phyloP scores from a whole-genome alignment of 2,797 vertebrate species.

The Saxicola maurus region DNA sequence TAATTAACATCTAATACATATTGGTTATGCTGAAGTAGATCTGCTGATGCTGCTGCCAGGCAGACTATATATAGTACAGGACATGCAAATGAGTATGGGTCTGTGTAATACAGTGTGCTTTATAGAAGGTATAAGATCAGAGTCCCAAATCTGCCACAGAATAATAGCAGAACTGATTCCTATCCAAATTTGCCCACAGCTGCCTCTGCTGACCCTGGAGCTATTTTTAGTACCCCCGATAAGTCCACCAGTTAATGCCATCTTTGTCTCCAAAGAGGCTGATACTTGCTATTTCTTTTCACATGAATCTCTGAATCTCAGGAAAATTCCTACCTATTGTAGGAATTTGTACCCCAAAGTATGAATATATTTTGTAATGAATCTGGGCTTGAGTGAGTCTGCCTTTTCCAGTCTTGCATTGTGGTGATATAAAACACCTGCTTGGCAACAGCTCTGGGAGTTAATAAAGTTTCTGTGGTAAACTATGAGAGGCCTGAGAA shows the following conservation, averaged over 20 bases:
- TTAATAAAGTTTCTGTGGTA: constrained; percentile 74
- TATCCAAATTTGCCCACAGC: fast-evolving
- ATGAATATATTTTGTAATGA: constrained; percentile 54
- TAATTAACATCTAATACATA: neutral
- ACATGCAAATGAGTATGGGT: neutral
- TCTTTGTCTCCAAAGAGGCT: neutral
- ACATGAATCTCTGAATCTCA: neutral
- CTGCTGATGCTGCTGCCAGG: neutral
- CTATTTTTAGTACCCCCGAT: neutral
- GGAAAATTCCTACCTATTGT: neutral
- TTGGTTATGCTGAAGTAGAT: neutral
- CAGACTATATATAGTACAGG: neutral
- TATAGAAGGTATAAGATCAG: neutral
- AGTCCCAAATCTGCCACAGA: neutral
- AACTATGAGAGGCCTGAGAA: constrained; percentile 74
- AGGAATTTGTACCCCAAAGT: neutral
- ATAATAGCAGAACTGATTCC: neutral
- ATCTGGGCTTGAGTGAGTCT: constrained; percentile 54
- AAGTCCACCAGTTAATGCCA: neutral
- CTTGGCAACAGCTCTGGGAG: constrained; percentile 64
- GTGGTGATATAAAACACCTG: constrained; percentile 68
- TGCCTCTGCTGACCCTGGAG: neutral
- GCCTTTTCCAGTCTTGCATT: constrained; percentile 46
- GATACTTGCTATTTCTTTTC: neutral
- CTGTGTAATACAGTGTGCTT: neutral